These are phyloP conservation scores for Teleopsis dalmanni DNA, from an alignment of 1,140 invertebrate species.

Conservation along the genomic window DNA sequence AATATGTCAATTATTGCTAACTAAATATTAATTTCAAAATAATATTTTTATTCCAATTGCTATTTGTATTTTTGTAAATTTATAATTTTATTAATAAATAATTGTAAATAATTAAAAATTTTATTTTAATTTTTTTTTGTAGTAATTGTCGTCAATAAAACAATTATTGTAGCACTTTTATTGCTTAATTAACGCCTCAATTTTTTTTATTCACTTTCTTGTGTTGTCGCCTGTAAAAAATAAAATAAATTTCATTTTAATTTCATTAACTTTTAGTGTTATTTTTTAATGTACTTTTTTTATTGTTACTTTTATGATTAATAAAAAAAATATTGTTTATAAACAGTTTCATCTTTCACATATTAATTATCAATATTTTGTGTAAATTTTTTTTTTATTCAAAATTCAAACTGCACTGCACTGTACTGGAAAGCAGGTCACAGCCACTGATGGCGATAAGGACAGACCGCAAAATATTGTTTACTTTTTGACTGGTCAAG, in stretches of 20 bases:
- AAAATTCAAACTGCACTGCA: conserved; percentile 9
- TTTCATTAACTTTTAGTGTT: background rate
- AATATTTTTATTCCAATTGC: too few species aligned
- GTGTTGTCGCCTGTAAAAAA: too few species aligned
- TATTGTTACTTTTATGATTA: background rate
- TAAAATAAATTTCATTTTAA: background rate
- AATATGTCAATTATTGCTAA: too few species aligned
- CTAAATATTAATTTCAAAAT: too few species aligned
- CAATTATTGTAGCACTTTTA: too few species aligned
- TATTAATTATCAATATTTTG: conserved; percentile 8
- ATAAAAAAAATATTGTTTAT: background rate
- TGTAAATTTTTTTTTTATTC: conserved; percentile 4
- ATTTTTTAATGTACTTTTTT: background rate
- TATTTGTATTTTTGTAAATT: too few species aligned
- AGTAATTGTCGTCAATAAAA: too few species aligned
- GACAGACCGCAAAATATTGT: conserved; percentile 92
- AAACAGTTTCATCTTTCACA: background rate
- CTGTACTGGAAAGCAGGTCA: conserved; percentile 59
- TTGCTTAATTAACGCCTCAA: too few species aligned
- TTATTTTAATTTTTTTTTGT: too few species aligned
- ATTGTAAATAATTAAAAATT: too few species aligned
- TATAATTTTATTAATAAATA: too few species aligned
- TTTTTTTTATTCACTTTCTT: too few species aligned
- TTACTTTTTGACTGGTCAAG: conserved; percentile 93
- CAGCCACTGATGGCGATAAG: conserved; percentile 90